phyloP scores from a whole-genome alignment of 2,113 vertebrate genomes.

The Halcyon senegalensis region DNA sequence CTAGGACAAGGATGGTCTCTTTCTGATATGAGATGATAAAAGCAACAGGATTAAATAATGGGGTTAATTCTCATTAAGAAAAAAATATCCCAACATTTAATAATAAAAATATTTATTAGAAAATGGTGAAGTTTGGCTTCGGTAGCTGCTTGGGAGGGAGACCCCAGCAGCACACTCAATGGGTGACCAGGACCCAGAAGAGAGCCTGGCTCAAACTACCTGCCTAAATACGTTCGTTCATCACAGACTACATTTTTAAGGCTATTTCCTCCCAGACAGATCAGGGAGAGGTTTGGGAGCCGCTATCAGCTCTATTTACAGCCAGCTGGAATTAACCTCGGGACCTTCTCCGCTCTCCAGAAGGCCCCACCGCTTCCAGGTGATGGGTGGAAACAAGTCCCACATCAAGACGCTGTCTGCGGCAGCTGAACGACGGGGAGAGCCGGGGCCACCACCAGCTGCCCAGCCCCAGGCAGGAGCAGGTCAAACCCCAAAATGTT shows the following conservation, averaged over 20 bases:
- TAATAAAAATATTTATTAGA: not conserved
- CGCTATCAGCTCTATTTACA: fast-evolving
- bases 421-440: not conserved
- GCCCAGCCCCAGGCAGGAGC: not conserved
- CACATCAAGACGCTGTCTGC: not conserved
- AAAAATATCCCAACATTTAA: not conserved
- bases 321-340: not conserved
- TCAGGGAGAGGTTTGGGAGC: not conserved
- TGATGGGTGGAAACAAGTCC: not conserved
- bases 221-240: not conserved
- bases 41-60: not conserved
- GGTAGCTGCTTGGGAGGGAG: not conserved
- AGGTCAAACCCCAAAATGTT: not conserved
- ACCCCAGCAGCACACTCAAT: fast-evolving
- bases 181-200: not conserved
- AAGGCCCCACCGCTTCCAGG: not conserved
- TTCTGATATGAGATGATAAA: not conserved
- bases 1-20: not conserved
- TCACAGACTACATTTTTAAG: not conserved
- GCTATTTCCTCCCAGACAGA: not conserved
- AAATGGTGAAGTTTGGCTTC: not conserved
- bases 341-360: not conserved
- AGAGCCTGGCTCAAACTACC: not conserved
- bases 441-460: not conserved
- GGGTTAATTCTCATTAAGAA: not conserved